Evolutionary conservation across 2,797 vertebrate species (phyloP).

Genomic region (Discoglossus pictus): DNA sequence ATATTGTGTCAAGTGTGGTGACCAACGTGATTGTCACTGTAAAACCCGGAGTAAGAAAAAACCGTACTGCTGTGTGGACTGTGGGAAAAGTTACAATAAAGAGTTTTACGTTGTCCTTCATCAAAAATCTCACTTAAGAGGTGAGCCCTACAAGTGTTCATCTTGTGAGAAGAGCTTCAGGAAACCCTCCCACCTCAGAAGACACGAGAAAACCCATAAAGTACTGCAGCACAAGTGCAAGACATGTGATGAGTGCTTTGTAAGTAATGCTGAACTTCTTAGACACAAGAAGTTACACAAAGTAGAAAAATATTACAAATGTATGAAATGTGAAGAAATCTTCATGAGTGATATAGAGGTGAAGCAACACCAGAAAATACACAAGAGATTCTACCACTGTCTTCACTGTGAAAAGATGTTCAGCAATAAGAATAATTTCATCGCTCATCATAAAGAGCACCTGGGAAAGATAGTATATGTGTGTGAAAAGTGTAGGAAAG

Average conservation of each 20-base stretch:
- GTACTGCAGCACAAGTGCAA: not conserved
- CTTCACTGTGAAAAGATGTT: not conserved
- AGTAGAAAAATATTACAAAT: not conserved
- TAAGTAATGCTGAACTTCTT: not conserved
- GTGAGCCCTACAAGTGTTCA: not conserved
- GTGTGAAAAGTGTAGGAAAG: constrained; percentile 9
- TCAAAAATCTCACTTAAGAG: constrained; percentile 6
- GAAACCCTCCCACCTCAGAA: not conserved
- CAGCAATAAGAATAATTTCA: not conserved
- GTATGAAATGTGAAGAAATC: not conserved
- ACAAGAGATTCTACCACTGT: not conserved
- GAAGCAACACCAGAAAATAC: not conserved
- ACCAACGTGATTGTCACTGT: not conserved
- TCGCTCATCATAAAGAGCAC: not conserved
- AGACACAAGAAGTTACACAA: not conserved
- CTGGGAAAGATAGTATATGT: not conserved
- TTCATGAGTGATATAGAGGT: not conserved
- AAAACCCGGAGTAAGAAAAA: not conserved
- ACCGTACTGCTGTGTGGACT: too few species aligned
- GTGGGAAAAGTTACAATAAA: not conserved
- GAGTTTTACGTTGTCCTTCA: not conserved
- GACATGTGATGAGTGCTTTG: not conserved
- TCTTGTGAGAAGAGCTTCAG: constrained; percentile 19
- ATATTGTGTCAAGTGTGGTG: not conserved
- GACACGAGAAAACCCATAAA: constrained; percentile 12